Conservation (phyloP, 2,797 vertebrate species). For the Arnoldichthys spilopterus region DNA sequence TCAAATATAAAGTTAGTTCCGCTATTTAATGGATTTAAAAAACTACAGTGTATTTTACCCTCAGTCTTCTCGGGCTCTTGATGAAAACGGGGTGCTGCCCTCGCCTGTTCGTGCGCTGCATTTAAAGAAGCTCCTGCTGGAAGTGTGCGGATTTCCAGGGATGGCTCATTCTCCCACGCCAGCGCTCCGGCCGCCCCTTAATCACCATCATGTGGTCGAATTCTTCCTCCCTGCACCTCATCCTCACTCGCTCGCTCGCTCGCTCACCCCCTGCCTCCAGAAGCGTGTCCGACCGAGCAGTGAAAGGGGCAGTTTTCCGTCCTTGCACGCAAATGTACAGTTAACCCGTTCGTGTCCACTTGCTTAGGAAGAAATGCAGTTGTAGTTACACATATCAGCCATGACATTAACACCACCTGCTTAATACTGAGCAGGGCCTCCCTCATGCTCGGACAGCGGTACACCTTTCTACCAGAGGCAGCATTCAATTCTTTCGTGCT, state of each 20-base stretch:
- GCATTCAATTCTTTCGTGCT: too few species aligned
- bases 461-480: too few species aligned
- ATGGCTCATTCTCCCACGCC: slow-evolving; percentile 23
- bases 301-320: slow-evolving; percentile 13
- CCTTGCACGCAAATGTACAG: background rate
- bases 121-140: background rate
- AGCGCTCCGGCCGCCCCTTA: slow-evolving; percentile 50
- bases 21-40: background rate
- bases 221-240: slow-evolving; percentile 49
- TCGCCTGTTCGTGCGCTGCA: background rate
- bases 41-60: background rate
- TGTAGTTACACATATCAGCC: too few species aligned
- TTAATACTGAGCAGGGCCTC: too few species aligned
- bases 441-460: too few species aligned
- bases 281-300: slow-evolving; percentile 47
- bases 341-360: background rate
- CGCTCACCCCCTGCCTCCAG: slow-evolving; percentile 56
- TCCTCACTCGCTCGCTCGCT: too few species aligned
- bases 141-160: background rate
- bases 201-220: slow-evolving; percentile 78
- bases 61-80: background rate
- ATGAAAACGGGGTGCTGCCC: background rate
- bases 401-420: too few species aligned
- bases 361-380: too few species aligned
- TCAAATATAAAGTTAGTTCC: too few species aligned